Base-by-base conservation (phyloP, 2,113 vertebrate genomes). In the Triplophysa rosa region DNA sequence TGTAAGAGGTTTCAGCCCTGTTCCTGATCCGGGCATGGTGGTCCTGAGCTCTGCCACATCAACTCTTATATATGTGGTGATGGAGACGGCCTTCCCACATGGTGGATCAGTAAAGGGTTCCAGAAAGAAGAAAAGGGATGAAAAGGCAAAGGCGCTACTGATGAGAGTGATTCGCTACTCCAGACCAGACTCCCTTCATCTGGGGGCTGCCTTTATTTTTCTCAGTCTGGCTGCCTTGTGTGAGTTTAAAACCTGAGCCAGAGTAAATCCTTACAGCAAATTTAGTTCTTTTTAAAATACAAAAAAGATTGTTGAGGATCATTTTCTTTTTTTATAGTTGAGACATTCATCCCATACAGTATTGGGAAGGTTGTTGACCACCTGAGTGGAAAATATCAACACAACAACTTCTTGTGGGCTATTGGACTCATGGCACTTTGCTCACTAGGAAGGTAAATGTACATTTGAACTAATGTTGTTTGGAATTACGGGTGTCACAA, bases 331-430 rank as follows among this genome's bases (percentile, higher is more conserved):
- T 80, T 52, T 19, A 40, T 89, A 93, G 94, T 88, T 61, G 92
- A 95, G 40, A 83, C 90, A 0, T 87, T 85, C 1, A 88, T 96
- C 66, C 90, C 90, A 0, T 82, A 86, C 37, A 96, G 88, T 75
- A 92, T 91, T 0, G 96, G 96, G 0, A 86, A 83, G 0, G 87
- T 97, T 1, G 92, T 94, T 0, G 95, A 97, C 85, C 90, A 92
- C 85, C 86, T 96, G 24, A 85, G 90, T 6, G 89, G 83, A 2
- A 78, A 92, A 56, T 24, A 67, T 0, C 33, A 89, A 17, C 72
- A 90, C 1, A 49, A 58, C 0, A 49, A 80, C 83, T 94, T 95
- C 26, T 49, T 26, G 23, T 74, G 26, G 3, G 88, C 92, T 2
- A 71, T 96, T 0, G 84, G 49, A 8, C 52, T 86, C 74, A 90